Evolutionary conservation across 2,888 invertebrate species (phyloP).

Genomic region (Orthosia gothica): DNA sequence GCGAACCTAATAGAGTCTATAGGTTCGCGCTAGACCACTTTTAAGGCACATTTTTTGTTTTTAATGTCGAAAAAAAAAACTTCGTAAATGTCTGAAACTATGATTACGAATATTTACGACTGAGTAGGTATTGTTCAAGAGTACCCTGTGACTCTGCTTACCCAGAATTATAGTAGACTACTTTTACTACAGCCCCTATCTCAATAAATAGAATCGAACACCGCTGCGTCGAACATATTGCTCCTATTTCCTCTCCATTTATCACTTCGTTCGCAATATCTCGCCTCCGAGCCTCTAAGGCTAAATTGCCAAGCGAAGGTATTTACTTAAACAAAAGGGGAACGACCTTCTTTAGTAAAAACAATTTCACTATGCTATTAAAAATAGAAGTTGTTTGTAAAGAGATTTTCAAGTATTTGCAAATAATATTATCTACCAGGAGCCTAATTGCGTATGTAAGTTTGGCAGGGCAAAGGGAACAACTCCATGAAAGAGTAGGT

Average conservation of each 20-base stretch:
- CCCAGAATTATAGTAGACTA: background rate
- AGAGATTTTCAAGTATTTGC: background rate
- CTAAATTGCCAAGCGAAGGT: slow-evolving; percentile 33
- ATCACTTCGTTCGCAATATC: slow-evolving; percentile 62
- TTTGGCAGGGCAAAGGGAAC: too few species aligned
- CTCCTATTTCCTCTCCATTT: slow-evolving; percentile 49
- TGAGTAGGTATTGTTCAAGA: background rate
- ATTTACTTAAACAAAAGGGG: slow-evolving; percentile 38
- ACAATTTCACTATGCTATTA: background rate
- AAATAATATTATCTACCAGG: too few species aligned
- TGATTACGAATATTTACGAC: too few species aligned
- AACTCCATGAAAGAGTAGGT: too few species aligned
- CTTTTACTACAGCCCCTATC: slow-evolving; percentile 17
- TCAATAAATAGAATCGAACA: slow-evolving; percentile 34
- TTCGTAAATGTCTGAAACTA: too few species aligned
- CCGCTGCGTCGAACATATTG: slow-evolving; percentile 34
- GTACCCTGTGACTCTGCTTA: background rate
- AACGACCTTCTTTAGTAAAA: slow-evolving; percentile 9
- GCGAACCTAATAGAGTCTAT: too few species aligned
- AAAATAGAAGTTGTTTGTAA: background rate
- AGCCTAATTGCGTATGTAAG: too few species aligned
- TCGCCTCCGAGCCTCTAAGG: slow-evolving; percentile 20
- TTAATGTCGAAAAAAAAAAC: too few species aligned
- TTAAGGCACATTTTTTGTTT: too few species aligned
- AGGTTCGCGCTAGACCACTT: too few species aligned